A percentile compares a stretch with the other conserved stretches of the same genome.
These are phyloP conservation scores for Xenopus tropicalis DNA, from an alignment of 2,113 vertebrate genomes.

Conservation along the genomic window DNA sequence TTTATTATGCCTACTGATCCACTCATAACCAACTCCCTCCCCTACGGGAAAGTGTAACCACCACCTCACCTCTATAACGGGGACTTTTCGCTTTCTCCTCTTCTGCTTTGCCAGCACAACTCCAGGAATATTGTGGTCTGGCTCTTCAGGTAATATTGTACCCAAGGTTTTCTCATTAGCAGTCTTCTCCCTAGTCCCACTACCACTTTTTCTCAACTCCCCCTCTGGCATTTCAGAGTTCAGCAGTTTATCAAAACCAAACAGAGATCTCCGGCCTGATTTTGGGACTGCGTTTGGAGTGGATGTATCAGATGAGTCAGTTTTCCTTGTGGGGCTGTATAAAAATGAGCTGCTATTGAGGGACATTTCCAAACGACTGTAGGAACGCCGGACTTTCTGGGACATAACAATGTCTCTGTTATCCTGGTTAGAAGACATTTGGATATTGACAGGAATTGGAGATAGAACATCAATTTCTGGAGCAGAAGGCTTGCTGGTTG, in stretches of 20 bases:
- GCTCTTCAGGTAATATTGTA: not conserved
- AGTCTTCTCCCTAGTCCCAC: conserved; percentile 40
- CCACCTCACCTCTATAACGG: conserved; percentile 63
- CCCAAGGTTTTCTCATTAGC: conserved; percentile 39
- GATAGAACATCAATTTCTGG: not conserved
- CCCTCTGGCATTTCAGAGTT: conserved; percentile 54
- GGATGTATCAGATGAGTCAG: conserved; percentile 48
- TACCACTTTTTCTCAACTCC: conserved; percentile 11
- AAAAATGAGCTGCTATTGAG: conserved; percentile 42
- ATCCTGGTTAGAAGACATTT: conserved; percentile 11
- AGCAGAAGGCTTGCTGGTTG: conserved; percentile 17
- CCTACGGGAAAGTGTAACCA: not conserved
- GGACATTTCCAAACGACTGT: conserved; percentile 70
- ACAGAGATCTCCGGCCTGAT: conserved; percentile 56
- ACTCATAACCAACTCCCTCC: not conserved
- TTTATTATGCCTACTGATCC: too few relatives aligned
- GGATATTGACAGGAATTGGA: not conserved
- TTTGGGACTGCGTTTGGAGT: conserved; percentile 34
- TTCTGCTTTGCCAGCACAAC: conserved; percentile 67
- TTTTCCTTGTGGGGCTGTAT: conserved; percentile 4
- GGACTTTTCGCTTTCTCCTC: conserved; percentile 62
- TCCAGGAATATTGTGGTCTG: conserved; percentile 73
- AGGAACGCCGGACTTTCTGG: conserved; percentile 79
- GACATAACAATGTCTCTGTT: conserved; percentile 64
- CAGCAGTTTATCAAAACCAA: conserved; percentile 74